Base-by-base conservation (phyloP, 2,888 invertebrate species). In the Heteropelma amictum region DNA sequence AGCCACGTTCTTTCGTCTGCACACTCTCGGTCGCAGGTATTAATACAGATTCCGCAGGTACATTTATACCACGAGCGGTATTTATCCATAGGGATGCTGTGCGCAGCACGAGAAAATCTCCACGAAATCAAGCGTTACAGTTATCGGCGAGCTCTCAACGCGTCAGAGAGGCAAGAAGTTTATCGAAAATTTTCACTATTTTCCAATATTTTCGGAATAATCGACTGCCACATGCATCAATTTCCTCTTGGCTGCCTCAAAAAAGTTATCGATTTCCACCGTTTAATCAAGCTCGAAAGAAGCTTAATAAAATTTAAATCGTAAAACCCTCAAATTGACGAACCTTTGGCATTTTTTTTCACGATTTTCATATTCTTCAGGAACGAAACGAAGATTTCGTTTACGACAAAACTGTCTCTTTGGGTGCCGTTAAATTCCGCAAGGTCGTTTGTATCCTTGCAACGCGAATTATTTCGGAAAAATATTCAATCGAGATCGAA, bases 1-100 rank as follows among this genome's bases (percentile, higher is more conserved):
- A 71, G 61, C 64, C 69, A 61, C 64, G 56, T 74, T 70, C 73
- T 74, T 70, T 70, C 74, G 60, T 71, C 60, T 75, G 38, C 49
- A 49, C 23, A 45, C 56, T 33, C 47, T 19, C 40, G 40, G 7
- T 35, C 28, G 21, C n/a, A n/a, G n/a, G n/a, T 47, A 56, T 47
- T 19, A 56, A 47, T 67, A 67, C 56, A 17, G 35, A 28, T 33
- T 67, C 8, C 26, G 14, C 47, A 35, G 26, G 42, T 63, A 63
- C 35, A 33, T 33, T 33, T 47, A 35, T 21, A 19, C 7, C 14
- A 4, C 10, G n/a, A n/a, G 54, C 19, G 49, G 26, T 30, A 45
- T 45, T 60, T 19, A 28, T 45, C 30, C 19, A 45, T 45, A 17
- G 19, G 28, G 21, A 7, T 3, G 6, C 8, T 51, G 7, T 30